A percentile compares a stretch with the other conserved stretches of the same genome.
Conservation (phyloP, 2,888 invertebrate genomes). For the Drosophila prostipennis region DNA sequence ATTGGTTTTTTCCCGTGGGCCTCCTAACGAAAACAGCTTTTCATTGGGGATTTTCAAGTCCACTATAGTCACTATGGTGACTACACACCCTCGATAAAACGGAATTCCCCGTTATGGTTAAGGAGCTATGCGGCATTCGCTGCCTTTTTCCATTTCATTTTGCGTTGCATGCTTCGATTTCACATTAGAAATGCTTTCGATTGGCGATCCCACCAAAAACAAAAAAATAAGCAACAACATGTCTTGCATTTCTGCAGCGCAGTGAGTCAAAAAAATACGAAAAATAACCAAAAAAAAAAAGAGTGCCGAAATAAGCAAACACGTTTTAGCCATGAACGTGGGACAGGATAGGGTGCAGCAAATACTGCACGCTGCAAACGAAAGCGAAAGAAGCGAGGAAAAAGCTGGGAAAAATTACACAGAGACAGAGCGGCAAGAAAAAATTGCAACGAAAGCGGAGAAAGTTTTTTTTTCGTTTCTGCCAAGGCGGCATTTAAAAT, state of each 20-base stretch:
- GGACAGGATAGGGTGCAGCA: slow-evolving; percentile 41
- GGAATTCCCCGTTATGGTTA: slow-evolving; percentile 57
- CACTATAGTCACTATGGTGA: background rate
- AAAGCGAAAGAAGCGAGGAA: slow-evolving; percentile 30
- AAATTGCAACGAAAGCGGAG: slow-evolving; percentile 80
- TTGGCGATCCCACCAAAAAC: slow-evolving; percentile 46
- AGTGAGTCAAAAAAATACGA: slow-evolving; percentile 27
- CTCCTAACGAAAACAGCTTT: background rate
- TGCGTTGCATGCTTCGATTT: slow-evolving; percentile 77
- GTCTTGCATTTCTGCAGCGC: slow-evolving; percentile 50
- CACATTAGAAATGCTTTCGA: slow-evolving; percentile 81
- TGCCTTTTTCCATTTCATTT: slow-evolving; percentile 71
- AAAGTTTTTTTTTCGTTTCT: slow-evolving; percentile 65
- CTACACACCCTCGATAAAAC: slow-evolving; percentile 29
- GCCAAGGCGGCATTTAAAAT: slow-evolving; percentile 80
- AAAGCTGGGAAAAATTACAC: slow-evolving; percentile 24
- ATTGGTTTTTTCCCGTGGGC: background rate
- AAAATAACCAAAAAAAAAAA: slow-evolving; percentile 11
- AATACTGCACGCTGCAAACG: slow-evolving; percentile 30
- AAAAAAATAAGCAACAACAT: slow-evolving; percentile 66
- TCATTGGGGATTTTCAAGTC: slow-evolving; percentile 3
- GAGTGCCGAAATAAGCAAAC: slow-evolving; percentile 51
- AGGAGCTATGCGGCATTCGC: slow-evolving; percentile 43
- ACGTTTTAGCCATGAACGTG: slow-evolving; percentile 75
- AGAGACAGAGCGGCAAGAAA: slow-evolving; percentile 28